Evolutionary conservation across 2,888 invertebrate genomes (phyloP), one percentile per base, ranked within the genome.

Genomic region (Drosophila mulleri): DNA sequence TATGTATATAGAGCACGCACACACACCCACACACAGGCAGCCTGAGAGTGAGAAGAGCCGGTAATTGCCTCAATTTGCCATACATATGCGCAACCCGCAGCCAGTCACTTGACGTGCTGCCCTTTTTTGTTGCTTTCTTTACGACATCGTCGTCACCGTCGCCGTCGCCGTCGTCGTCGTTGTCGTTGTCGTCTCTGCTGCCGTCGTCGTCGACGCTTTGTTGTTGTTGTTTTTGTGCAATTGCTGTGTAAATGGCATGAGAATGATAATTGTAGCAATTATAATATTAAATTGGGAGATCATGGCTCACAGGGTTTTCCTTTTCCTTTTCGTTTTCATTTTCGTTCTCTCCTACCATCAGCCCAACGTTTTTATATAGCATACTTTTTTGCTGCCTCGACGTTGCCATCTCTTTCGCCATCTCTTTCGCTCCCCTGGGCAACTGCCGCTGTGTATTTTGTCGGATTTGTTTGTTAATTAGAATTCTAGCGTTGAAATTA

Each of bases 221-320:
- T 63, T 59, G 60, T 63, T 59, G 65, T 74, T 74, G 78, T 76
- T 85, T 73, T 80, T 86, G 82, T 87, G 86, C 88, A 86, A 89
- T 89, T 86, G 88, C 86, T 90, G 90, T 91, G 82, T 88, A 88
- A 88, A 89, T 90, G 89, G 90, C 88, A 91, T 88, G 91, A 87
- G 90, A 90, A 92, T 91, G 92, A 91, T 92, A 92, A 92, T 92
- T 92, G 91, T 90, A 85, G 92, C 92, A 92, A 92, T 92, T 92
- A 92, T 91, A 92, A 92, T 92, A 92, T 92, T 92, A 92, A 92
- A 92, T 92, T 91, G 92, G 91, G 89, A 91, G 91, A 92, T 92
- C 92, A 92, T 92, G 91, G 90, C 92, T 90, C 89, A 90, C 86
- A 85, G 90, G 82, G 89, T 83, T 88, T 88, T 66, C 62, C 72